phyloP scores from a whole-genome alignment of 1,140 invertebrate genomes.

The Acyrthosiphon pisum region DNA sequence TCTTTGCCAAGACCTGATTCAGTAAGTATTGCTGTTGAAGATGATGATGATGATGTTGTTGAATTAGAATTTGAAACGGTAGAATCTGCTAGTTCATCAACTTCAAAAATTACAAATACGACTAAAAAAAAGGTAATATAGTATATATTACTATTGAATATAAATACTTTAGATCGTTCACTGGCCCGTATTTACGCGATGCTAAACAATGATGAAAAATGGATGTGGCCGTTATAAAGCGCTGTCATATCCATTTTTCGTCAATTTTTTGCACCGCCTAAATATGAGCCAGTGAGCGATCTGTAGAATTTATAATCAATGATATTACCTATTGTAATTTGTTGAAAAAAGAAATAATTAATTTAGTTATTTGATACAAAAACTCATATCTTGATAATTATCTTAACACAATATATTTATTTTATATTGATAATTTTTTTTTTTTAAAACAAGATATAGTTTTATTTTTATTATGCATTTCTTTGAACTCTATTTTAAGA shows the following conservation, averaged over 20 bases:
- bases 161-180: no score
- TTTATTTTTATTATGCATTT: neutral
- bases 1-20: neutral
- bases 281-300: no score
- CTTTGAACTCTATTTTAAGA: no score
- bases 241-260: no score
- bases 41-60: conserved; percentile 5
- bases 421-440: neutral
- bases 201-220: no score
- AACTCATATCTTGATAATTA: no score
- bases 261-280: no score
- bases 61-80: neutral
- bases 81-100: neutral
- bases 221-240: no score
- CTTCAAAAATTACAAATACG: neutral
- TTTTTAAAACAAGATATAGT: neutral
- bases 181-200: no score
- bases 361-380: no score
- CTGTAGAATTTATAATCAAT: no score
- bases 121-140: neutral
- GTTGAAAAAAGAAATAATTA: neutral
- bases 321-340: neutral
- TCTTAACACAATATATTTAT: no score
- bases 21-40: neutral
- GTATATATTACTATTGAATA: neutral